Evolutionary conservation across 2,113 vertebrate genomes (phyloP).

Genomic region (Rattus norvegicus): GRCr8 NC_086024.1:19149001-19149500

Average conservation of each 20-base stretch:
- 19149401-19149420: not conserved
- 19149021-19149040: not conserved
- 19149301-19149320: not conserved
- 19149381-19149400: not conserved
- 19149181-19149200: not conserved
- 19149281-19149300: not conserved
- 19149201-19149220: not conserved
- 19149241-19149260: not conserved
- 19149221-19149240: not conserved
- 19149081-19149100: not conserved
- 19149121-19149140: not conserved
- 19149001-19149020: not conserved
- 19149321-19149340: not conserved
- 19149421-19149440: not conserved
- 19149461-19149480: not conserved
- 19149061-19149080: not conserved
- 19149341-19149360: not conserved
- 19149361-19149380: not conserved
- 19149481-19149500: not conserved
- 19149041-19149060: not conserved
- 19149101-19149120: not conserved
- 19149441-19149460: not conserved
- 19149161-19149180: not conserved
- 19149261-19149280: not conserved
- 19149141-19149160: not conserved